A percentile compares a stretch with the other conserved stretches of the same genome.
phyloP scores from a whole-genome alignment of 2,797 vertebrate species.

The Scolopax bukidnonensis region DNA sequence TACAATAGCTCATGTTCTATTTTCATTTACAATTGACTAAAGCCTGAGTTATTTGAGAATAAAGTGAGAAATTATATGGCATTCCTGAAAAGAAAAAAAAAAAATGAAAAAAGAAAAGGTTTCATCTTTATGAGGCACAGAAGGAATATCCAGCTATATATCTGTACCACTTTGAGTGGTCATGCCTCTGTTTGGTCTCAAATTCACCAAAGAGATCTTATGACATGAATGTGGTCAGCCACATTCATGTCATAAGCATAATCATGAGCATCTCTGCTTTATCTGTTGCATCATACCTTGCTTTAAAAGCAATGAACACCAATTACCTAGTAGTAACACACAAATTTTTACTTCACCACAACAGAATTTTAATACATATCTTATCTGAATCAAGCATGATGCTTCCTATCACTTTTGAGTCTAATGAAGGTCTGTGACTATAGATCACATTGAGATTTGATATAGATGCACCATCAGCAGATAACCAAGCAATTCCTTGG shows the following conservation, averaged over 20 bases:
- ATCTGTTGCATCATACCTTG: neutral
- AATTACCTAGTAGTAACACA: neutral
- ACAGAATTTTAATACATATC: neutral
- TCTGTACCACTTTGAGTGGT: neutral
- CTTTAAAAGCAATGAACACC: neutral
- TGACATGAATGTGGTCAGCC: neutral
- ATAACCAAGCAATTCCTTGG: neutral
- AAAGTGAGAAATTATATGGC: neutral
- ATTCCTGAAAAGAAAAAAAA: neutral
- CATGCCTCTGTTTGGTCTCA: neutral
- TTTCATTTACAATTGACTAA: neutral
- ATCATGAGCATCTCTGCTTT: neutral
- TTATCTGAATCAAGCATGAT: neutral
- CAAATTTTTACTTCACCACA: neutral
- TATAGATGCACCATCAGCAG: neutral
- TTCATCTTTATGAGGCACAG: neutral
- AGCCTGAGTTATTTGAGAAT: neutral
- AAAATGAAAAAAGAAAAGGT: too few species aligned
- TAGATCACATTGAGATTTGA: neutral
- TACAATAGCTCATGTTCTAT: neutral
- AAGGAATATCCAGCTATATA: neutral
- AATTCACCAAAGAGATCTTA: neutral
- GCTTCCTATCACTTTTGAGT: neutral
- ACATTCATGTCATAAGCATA: neutral
- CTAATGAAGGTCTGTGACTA: neutral